These are phyloP conservation scores for Tachystola acroxantha DNA, from an alignment of 2,888 invertebrate genomes.

Conservation along the genomic window DNA sequence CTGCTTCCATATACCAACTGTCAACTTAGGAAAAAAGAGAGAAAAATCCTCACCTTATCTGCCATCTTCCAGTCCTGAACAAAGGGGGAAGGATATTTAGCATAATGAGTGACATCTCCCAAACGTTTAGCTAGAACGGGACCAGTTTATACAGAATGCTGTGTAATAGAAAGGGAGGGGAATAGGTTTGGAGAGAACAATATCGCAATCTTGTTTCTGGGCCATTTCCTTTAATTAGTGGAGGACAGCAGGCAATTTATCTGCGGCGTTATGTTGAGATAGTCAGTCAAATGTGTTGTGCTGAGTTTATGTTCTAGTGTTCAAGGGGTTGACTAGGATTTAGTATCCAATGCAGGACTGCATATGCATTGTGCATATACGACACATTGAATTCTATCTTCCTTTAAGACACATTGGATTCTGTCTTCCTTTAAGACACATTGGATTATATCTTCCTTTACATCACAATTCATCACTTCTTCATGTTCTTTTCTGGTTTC, in stretches of 20 bases:
- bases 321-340: slow-evolving; percentile 4
- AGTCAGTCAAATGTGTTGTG: slow-evolving; percentile 44
- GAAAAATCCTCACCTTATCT: slow-evolving; percentile 50
- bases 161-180: slow-evolving; percentile 29
- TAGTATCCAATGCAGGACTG: no score
- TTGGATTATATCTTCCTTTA: no score
- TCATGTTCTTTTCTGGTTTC: no score
- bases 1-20: slow-evolving; percentile 75
- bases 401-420: no score
- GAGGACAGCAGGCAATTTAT: slow-evolving; percentile 67
- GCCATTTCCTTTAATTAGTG: slow-evolving; percentile 78
- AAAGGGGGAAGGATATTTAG: slow-evolving; percentile 71
- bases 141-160: slow-evolving; percentile 17
- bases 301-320: slow-evolving; percentile 11
- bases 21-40: slow-evolving; percentile 54
- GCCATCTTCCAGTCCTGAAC: slow-evolving; percentile 54
- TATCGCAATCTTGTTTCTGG: slow-evolving; percentile 79
- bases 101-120: slow-evolving; percentile 75
- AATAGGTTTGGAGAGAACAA: slow-evolving; percentile 61
- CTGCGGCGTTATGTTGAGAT: slow-evolving; percentile 53
- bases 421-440: no score
- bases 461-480: no score
- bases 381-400: no score
- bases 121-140: slow-evolving; percentile 61
- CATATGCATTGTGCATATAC: no score